Evolutionary conservation across 2,113 vertebrate species (phyloP), one percentile per base, ranked within the genome.

Genomic region (Corythornis vintsioides): DNA sequence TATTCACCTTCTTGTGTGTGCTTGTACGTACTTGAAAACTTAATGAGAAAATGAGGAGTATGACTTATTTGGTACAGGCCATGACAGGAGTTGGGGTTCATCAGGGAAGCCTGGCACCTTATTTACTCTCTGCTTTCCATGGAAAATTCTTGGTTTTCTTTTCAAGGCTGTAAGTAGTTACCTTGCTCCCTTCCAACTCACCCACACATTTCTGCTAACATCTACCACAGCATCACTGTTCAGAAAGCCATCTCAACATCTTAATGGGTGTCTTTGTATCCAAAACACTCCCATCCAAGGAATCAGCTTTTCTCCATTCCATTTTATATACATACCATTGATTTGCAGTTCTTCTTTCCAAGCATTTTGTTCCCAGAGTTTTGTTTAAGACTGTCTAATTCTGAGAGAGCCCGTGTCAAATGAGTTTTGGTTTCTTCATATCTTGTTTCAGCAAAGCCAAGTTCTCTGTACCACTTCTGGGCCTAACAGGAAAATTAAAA

Each of bases 381-480:
- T 84, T 83, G 66, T 71, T 92, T 95, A 85, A 95, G 74, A 31
- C 0, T 3, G 7, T 96, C 56, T 64, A 94, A 83, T 65, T 97
- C 95, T 56, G 88, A 77, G 3, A 94, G 63, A 72, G 52, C 33
- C 26, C 69, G 31, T 4, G 9, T 57, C 89, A 97, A 86, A 35
- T 0, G 57, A 71, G 43, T 78, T 92, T 83, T 97, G 20, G 69
- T 86, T 87, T 98, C 97, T 82, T 96, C 94, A 2, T 88, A 88
- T 42, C 84, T 95, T 35, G 88, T 74, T 77, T 98, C 97, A 48
- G 97, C 95, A 66, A 96, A 95, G 53, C 88, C 93, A 88, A 98
- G 80, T n/a, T 98, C 97, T 81, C 52, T 83, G 63, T 97, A 95
- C 94, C 98, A 93, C 57, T 89, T 97, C 81, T 96, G 92, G 67